Percentiles rank a stretch among this genome's conserved stretches.
Conservation (phyloP, 2,797 vertebrate genomes). For the Arrhamphus sclerolepis region DNA sequence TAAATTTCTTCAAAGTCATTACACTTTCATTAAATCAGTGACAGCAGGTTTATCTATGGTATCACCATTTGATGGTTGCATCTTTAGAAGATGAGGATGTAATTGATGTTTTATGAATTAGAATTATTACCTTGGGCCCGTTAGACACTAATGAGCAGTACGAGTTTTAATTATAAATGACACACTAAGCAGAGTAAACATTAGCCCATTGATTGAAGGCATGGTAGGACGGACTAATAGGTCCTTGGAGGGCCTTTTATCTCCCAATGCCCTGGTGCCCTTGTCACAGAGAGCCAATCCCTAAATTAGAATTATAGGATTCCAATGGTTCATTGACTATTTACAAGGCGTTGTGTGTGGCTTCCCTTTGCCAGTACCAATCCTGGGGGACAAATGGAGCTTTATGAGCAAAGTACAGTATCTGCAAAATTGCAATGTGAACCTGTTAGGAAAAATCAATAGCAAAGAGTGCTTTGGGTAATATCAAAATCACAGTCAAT, state of each 20-base stretch:
- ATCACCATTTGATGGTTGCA: conserved; percentile 48
- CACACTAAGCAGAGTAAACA: conserved; percentile 81
- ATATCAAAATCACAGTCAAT: conserved; percentile 19
- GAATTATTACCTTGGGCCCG: conserved; percentile 72
- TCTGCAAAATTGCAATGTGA: conserved; percentile 29
- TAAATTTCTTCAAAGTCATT: conserved; percentile 47
- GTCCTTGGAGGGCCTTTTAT: conserved; percentile 76
- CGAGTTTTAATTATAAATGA: conserved; percentile 81
- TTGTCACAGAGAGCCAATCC: conserved; percentile 77
- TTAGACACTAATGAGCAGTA: conserved; percentile 73
- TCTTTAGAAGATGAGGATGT: conserved; percentile 63
- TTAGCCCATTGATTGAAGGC: conserved; percentile 80
- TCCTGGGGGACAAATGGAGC: conserved; percentile 55
- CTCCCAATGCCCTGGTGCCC: conserved; percentile 70
- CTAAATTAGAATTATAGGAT: conserved; percentile 82
- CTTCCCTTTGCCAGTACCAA: conserved; percentile 65
- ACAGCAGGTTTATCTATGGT: conserved; percentile 51
- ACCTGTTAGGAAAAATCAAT: conserved; percentile 27
- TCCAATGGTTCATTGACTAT: conserved; percentile 74
- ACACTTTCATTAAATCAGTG: conserved; percentile 60
- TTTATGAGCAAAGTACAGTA: conserved; percentile 60
- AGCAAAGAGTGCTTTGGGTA: conserved; percentile 8
- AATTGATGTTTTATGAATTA: conserved; percentile 79
- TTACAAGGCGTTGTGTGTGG: conserved; percentile 71
- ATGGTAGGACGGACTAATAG: conserved; percentile 78